These are phyloP conservation scores for Cebidichthys violaceus DNA, from an alignment of 2,113 vertebrate species.

Conservation along the genomic window DNA sequence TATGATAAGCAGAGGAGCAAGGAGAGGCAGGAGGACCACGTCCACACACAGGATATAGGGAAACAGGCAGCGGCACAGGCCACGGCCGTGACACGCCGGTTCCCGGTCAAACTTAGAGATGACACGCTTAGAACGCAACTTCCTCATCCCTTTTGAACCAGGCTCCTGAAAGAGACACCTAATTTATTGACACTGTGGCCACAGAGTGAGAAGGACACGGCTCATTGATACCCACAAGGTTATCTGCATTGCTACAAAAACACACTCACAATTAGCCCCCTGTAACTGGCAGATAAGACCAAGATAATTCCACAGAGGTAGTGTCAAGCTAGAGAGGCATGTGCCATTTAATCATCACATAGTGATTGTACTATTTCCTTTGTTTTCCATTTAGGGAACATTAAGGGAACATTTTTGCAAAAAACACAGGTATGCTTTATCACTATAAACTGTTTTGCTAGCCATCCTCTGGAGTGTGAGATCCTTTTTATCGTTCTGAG, in stretches of 20 bases:
- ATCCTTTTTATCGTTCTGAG: neutral
- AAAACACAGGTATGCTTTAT: neutral
- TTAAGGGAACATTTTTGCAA: neutral
- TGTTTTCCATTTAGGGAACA: neutral
- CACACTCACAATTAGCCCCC: constrained; percentile 40
- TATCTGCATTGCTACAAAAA: constrained; percentile 26
- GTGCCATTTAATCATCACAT: neutral
- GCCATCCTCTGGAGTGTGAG: neutral
- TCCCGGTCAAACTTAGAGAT: neutral
- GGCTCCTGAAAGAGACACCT: neutral
- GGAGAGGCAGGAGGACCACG: neutral
- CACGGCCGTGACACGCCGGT: neutral
- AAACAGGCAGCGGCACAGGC: neutral
- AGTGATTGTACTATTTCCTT: neutral
- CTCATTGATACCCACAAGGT: constrained; percentile 40
- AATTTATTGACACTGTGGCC: constrained; percentile 6
- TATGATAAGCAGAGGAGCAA: neutral
- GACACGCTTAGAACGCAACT: neutral
- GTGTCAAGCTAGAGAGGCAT: neutral
- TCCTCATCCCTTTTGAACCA: constrained; percentile 17
- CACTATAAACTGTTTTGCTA: neutral
- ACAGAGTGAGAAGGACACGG: constrained; percentile 15
- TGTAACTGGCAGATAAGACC: constrained; percentile 18
- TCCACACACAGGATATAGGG: neutral
- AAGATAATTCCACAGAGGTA: neutral